Base-by-base conservation (phyloP, 1,140 invertebrate genomes). In the Drosophila subobscura region DNA sequence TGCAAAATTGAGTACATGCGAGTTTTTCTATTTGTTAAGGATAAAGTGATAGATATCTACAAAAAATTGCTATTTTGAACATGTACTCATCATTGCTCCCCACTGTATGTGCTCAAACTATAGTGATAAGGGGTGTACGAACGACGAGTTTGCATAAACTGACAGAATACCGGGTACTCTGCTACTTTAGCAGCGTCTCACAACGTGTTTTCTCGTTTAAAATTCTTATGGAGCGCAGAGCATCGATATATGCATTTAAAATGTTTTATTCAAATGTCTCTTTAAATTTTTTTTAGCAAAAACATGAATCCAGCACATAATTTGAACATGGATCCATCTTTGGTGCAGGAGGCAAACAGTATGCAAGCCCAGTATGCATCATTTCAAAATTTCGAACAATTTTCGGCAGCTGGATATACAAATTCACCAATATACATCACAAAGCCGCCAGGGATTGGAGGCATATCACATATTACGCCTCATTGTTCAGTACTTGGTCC, bases 311-410 rank as follows among this genome's bases (percentile, higher is more conserved):
- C 71, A 6, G 53, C 71, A 37, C 75, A 83, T 47, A 88, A 75
- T 44, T 42, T 76, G 14, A 88, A 79, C 45, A 76, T 88, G 46
- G 83, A 88, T 37, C 72, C 68, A n/a, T 59, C 71, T 16, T 25
- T 79, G 72, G 51, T 63, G 7, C 58, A 75, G 42, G 86, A 90
- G 29, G 33, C 75, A 20, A 61, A 64, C 25, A 81, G 79, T 47
- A 65, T 90, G 16, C 79, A 85, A 64, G 52, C 74, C 7, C 80
- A 90, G 52, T 90, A 89, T 56, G 70, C 84, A 23, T 68, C 84
- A 25, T 81, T 90, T 84, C 93, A 93, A 74, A 94, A 95, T 71
- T 95, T 94, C 86, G 94, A 94, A 44, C 93, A 93, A 58, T 94
- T 94, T 85, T 92, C 92, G 16, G 65, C 91, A 80, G 58, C 91